Conservation (phyloP, 2,888 invertebrate genomes). For the Drosophila conformis region DNA sequence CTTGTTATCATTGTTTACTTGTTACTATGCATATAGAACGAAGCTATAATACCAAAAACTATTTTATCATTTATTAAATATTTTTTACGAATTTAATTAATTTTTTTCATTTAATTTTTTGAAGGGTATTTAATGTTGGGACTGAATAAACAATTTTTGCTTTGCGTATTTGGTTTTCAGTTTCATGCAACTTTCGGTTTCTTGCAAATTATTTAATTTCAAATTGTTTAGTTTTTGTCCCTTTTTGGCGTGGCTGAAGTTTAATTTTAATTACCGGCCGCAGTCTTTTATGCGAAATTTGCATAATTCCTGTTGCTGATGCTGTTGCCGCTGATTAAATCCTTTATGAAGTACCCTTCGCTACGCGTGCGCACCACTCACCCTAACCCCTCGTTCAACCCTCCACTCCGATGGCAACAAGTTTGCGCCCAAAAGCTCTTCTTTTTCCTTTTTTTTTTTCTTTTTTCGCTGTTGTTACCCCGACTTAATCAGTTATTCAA, state of each 20-base stretch:
- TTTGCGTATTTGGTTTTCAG: background rate
- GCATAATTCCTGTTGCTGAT: conserved; percentile 55
- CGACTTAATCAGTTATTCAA: conserved; percentile 71
- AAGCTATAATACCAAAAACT: too few species aligned
- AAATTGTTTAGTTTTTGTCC: conserved; percentile 16
- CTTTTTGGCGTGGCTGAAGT: conserved; percentile 21
- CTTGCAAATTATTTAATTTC: conserved; percentile 21
- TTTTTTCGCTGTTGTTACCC: conserved; percentile 17
- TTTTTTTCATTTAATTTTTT: background rate
- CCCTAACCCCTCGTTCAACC: background rate
- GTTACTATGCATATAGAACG: background rate
- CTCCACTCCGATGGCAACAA: conserved; percentile 51
- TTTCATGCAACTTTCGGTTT: conserved; percentile 5
- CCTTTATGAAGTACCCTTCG: conserved; percentile 59
- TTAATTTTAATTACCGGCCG: conserved; percentile 55
- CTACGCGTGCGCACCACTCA: conserved; percentile 58
- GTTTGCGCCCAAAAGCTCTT: conserved; percentile 46
- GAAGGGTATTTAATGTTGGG: conserved; percentile 11
- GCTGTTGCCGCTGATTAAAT: conserved; percentile 54
- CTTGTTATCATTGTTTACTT: background rate
- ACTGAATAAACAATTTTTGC: background rate
- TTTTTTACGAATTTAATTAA: background rate
- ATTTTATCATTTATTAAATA: too few species aligned
- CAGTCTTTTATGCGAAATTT: conserved; percentile 47
- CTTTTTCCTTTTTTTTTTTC: background rate